phyloP scores from a whole-genome alignment of 1,140 invertebrate species.

The Caenorhabditis remanei region DNA sequence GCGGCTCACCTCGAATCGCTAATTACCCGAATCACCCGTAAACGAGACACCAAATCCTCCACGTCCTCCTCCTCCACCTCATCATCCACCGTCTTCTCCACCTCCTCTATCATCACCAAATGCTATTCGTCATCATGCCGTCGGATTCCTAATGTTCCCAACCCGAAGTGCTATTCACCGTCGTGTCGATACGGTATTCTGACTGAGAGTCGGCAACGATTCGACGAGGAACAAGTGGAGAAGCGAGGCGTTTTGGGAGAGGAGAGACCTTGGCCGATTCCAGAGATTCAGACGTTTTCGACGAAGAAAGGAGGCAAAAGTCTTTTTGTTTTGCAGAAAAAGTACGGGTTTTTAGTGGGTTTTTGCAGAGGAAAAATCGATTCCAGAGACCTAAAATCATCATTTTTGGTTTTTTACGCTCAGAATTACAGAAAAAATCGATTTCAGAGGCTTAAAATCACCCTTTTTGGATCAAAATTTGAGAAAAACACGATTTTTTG shows the following conservation, averaged over 20 bases:
- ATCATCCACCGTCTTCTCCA: too few species aligned
- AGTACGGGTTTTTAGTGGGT: background rate
- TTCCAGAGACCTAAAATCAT: too few species aligned
- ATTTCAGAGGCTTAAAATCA: too few species aligned
- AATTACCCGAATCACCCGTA: background rate
- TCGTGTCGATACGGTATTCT: background rate
- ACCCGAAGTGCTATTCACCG: background rate
- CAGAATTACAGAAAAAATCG: too few species aligned
- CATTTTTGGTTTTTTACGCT: too few species aligned
- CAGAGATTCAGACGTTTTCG: slow-evolving; percentile 15
- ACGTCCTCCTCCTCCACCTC: too few species aligned
- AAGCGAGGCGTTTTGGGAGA: slow-evolving; percentile 9
- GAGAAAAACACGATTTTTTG: too few species aligned
- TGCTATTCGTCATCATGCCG: slow-evolving; percentile 6
- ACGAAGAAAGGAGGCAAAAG: slow-evolving; percentile 35
- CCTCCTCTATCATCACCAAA: background rate
- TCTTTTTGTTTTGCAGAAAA: slow-evolving; percentile 22
- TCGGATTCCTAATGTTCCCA: background rate
- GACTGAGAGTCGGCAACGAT: too few species aligned
- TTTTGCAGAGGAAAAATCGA: background rate
- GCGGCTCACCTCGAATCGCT: background rate
- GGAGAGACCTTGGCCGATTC: slow-evolving; percentile 40
- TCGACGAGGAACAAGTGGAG: background rate
- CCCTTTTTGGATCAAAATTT: too few species aligned
- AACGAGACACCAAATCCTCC: background rate